Evolutionary conservation across 1,140 invertebrate species (phyloP).

Genomic region (Dendrolimus punctatus): DNA sequence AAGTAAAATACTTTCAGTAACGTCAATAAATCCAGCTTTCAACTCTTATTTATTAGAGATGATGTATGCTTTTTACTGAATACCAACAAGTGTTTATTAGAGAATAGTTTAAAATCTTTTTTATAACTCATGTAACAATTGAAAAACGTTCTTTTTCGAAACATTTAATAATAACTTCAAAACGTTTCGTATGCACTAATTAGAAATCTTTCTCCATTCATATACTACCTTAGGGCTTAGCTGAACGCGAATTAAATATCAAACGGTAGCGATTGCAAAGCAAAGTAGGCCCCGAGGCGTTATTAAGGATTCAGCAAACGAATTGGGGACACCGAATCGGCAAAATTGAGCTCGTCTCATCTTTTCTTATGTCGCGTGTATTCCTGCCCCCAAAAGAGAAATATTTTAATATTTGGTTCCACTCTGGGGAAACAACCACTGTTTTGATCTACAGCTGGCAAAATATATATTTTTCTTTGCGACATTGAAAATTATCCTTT

Average conservation of each 20-base stretch:
- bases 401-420: constrained; percentile 56
- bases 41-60: no score
- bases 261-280: constrained; percentile 48
- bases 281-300: constrained; percentile 38
- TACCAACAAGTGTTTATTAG: no score
- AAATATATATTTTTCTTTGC: constrained; percentile 42
- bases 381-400: constrained; percentile 41
- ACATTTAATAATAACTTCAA: constrained; percentile 13
- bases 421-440: constrained; percentile 43
- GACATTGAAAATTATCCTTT: constrained; percentile 40
- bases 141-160: neutral
- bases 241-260: constrained; percentile 54
- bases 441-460: constrained; percentile 59
- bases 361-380: constrained; percentile 61
- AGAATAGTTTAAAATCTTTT: no score
- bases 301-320: constrained; percentile 65
- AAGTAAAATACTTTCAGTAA: no score
- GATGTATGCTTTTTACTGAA: no score
- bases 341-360: constrained; percentile 63
- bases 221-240: constrained; percentile 12
- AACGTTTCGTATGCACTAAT: constrained; percentile 30
- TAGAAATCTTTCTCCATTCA: constrained; percentile 43
- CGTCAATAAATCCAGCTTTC: no score
- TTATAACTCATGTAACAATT: no score
- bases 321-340: constrained; percentile 64